Evolutionary conservation across 2,888 invertebrate species (phyloP).

Genomic region (Seira musarum): DNA sequence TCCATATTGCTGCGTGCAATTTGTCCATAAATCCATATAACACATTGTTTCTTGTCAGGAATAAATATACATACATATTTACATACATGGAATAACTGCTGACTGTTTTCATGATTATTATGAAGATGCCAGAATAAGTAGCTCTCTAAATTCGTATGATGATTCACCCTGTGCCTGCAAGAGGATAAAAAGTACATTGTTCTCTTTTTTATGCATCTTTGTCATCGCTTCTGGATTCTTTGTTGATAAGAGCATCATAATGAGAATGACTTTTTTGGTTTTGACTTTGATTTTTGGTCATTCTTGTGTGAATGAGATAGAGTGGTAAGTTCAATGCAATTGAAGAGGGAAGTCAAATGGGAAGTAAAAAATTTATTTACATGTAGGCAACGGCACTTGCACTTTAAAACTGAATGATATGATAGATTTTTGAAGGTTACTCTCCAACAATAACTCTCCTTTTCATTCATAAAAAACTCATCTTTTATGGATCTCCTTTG

Average conservation of each 20-base stretch:
- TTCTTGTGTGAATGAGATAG: background rate
- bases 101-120: background rate
- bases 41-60: conserved; percentile 42
- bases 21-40: conserved; percentile 53
- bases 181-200: background rate
- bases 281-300: background rate
- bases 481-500: background rate
- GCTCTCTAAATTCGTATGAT: background rate
- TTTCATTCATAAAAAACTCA: conserved; percentile 2
- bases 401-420: background rate
- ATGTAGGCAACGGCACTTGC: background rate
- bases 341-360: background rate
- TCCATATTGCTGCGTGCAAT: conserved; percentile 42
- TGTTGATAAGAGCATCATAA: conserved; percentile 4
- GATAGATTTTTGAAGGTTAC: conserved; percentile 34
- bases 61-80: too few relatives aligned
- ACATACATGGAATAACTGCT: background rate
- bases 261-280: background rate
- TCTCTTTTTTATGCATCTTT: background rate
- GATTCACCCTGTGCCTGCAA: background rate
- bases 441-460: conserved; percentile 19
- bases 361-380: background rate
- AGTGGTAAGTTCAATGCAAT: background rate
- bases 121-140: background rate
- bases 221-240: conserved; percentile 8